These are phyloP conservation scores for Eumaeus atala DNA, from an alignment of 1,140 invertebrate species.

Conservation along the genomic window DNA sequence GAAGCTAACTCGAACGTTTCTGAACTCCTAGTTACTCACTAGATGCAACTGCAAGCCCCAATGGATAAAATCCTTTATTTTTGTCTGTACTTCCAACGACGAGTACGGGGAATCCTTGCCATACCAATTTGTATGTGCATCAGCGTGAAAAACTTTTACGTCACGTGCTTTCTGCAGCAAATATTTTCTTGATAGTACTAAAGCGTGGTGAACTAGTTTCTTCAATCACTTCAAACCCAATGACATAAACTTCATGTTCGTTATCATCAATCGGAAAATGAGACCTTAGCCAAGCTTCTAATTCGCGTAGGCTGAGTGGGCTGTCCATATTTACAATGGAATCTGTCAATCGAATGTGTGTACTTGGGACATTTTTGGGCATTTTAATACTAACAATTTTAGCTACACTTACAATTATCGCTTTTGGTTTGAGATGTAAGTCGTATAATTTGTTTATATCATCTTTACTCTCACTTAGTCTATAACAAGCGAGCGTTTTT, in stretches of 20 bases:
- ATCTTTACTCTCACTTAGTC: background rate
- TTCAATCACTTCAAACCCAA: slow-evolving; percentile 3
- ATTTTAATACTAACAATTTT: background rate
- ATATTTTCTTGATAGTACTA: slow-evolving; percentile 1
- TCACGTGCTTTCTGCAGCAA: background rate
- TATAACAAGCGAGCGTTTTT: background rate
- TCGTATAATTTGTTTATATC: slow-evolving; percentile 1
- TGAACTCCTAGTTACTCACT: slow-evolving; percentile 1
- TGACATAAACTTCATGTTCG: slow-evolving; percentile 9
- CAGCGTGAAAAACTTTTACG: slow-evolving; percentile 4
- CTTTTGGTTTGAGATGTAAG: slow-evolving; percentile 1
- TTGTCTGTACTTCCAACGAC: slow-evolving; percentile 9
- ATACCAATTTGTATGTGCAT: slow-evolving; percentile 2
- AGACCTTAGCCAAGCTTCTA: slow-evolving; percentile 9
- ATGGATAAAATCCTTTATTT: slow-evolving; percentile 2
- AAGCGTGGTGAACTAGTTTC: slow-evolving; percentile 4
- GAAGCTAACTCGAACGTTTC: slow-evolving; percentile 8
- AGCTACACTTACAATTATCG: background rate
- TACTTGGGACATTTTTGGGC: slow-evolving; percentile 1
- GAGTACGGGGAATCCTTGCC: slow-evolving; percentile 4
- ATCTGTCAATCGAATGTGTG: background rate
- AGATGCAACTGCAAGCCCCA: background rate
- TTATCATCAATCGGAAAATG: slow-evolving; percentile 3
- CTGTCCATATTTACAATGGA: slow-evolving; percentile 1
- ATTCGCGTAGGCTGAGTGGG: slow-evolving; percentile 4